Percentiles rank a stretch among this genome's conserved stretches.
Evolutionary conservation across 1,140 invertebrate species (phyloP).

Genomic region (Drosophila nigrodunni): DNA sequence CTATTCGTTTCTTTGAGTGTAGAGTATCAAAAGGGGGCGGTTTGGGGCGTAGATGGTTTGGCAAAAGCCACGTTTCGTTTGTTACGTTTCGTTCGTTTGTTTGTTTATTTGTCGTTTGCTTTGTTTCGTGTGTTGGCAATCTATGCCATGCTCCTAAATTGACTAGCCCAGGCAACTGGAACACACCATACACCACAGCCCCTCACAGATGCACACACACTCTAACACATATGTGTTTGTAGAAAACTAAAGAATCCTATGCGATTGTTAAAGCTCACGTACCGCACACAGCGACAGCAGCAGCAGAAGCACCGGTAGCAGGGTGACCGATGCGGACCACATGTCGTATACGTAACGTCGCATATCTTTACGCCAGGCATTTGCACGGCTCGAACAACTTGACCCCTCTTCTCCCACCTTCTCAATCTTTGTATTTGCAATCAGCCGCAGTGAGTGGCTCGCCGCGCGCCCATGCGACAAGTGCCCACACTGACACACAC

Average conservation of each 20-base stretch:
- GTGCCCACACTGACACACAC: conserved; percentile 58
- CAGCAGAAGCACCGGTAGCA: conserved; percentile 13
- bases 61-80: conserved; percentile 67
- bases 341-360: conserved; percentile 79
- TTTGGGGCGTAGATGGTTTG: not conserved
- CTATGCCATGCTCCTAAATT: conserved; percentile 79
- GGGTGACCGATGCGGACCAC: conserved; percentile 48
- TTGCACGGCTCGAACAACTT: not conserved
- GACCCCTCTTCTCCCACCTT: not conserved
- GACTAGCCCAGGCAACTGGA: conserved; percentile 67
- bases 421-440: conserved; percentile 69
- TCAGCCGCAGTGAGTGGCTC: conserved; percentile 70
- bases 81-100: conserved; percentile 55
- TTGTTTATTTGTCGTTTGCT: conserved; percentile 83
- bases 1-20: not conserved
- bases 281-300: conserved; percentile 55
- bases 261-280: conserved; percentile 79
- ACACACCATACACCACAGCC: not conserved
- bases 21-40: conserved; percentile 9
- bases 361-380: conserved; percentile 61
- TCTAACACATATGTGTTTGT: conserved; percentile 9
- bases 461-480: conserved; percentile 71
- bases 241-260: conserved; percentile 54
- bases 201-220: not conserved
- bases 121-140: conserved; percentile 79